A percentile compares a stretch with the other conserved stretches of the same genome.
These are phyloP conservation scores for Palythoa grandis DNA, from an alignment of 92 coral and sea anemone genomes.

Conservation along the genomic window DNA sequence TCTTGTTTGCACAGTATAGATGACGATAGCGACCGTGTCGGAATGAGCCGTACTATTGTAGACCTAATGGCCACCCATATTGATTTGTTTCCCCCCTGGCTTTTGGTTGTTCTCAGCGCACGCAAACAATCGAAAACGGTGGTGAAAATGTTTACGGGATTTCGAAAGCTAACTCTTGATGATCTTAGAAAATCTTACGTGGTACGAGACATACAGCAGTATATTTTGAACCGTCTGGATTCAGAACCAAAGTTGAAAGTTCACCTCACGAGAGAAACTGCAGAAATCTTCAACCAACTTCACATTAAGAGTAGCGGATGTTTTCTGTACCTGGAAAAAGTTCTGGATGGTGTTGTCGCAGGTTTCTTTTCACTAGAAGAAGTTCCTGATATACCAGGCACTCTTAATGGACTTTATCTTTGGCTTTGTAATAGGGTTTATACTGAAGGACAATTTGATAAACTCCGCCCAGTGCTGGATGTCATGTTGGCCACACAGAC, in stretches of 20 bases:
- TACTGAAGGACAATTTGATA: slow-evolving; percentile 82
- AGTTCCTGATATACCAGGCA: slow-evolving; percentile 93
- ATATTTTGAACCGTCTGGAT: slow-evolving; percentile 92
- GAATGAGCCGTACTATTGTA: slow-evolving; percentile 81
- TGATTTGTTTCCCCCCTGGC: slow-evolving; percentile 91
- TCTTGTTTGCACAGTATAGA: slow-evolving; percentile 76
- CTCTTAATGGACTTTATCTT: slow-evolving; percentile 89
- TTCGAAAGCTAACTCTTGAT: slow-evolving; percentile 94
- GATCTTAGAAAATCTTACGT: slow-evolving; percentile 96
- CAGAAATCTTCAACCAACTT: slow-evolving; percentile 92
- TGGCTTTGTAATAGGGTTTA: slow-evolving; percentile 95
- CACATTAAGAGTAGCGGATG: slow-evolving; percentile 99
- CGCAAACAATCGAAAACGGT: slow-evolving; percentile 97
- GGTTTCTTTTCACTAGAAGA: slow-evolving; percentile 86
- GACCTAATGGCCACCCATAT: slow-evolving; percentile 92
- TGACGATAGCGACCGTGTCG: slow-evolving; percentile 74
- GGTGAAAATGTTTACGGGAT: slow-evolving; percentile 95
- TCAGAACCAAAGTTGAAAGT: slow-evolving; percentile 83
- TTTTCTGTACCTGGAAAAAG: slow-evolving; percentile 92
- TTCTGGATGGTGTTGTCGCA: slow-evolving; percentile 84
- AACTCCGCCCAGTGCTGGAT: slow-evolving; percentile 79
- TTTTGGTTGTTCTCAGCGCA: slow-evolving; percentile 86
- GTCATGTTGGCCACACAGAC: slow-evolving; percentile 91
- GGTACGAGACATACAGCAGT: slow-evolving; percentile 94
- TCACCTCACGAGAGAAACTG: slow-evolving; percentile 91